These are phyloP conservation scores for Phaenicophaeus curvirostris DNA, from an alignment of 2,797 vertebrate genomes.

Conservation along the genomic window DNA sequence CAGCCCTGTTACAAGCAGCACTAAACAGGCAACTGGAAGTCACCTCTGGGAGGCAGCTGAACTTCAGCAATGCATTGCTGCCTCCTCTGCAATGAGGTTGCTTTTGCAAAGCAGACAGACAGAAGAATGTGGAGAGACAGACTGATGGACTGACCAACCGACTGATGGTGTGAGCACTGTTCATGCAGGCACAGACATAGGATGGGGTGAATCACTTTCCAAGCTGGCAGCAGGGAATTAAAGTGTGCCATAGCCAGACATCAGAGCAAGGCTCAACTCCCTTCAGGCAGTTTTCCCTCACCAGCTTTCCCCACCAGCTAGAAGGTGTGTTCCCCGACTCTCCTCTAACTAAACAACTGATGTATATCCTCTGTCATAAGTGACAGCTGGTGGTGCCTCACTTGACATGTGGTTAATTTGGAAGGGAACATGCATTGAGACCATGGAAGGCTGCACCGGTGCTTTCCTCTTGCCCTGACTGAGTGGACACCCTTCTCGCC, in stretches of 20 bases:
- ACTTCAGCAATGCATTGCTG: neutral
- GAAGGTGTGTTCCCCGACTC: fast-evolving
- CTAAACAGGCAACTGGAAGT: neutral
- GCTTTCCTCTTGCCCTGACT: fast-evolving
- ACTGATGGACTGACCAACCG: neutral
- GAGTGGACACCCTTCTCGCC: neutral
- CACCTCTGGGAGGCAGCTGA: constrained; percentile 64
- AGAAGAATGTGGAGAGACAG: neutral
- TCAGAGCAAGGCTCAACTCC: neutral
- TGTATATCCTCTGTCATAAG: neutral
- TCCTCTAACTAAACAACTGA: neutral
- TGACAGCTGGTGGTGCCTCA: fast-evolving
- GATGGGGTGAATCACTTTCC: neutral
- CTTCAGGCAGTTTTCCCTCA: neutral
- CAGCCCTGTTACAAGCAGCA: neutral
- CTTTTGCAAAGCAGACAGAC: neutral
- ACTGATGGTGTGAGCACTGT: fast-evolving
- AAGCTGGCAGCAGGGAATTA: neutral
- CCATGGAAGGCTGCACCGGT: fast-evolving
- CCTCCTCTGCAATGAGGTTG: neutral
- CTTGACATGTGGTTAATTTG: fast-evolving
- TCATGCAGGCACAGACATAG: neutral
- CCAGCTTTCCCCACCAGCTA: neutral
- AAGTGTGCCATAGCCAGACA: neutral
- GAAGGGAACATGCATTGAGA: neutral